Conservation (phyloP, 2,113 vertebrate genomes). For the Onychostruthus taczanowskii region DNA sequence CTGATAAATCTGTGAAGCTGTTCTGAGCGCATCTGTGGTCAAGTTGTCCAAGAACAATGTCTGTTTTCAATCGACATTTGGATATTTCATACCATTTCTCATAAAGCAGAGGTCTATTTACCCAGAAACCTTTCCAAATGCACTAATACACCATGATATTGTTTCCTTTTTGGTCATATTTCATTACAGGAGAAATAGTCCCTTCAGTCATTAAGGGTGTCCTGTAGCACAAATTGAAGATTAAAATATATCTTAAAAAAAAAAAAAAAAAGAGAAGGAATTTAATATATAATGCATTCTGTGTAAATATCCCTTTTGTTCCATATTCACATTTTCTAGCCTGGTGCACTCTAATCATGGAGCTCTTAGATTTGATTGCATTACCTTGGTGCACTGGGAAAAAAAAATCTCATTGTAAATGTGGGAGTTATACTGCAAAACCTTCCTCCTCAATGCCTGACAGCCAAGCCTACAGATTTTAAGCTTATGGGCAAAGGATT, state of each 20-base stretch:
- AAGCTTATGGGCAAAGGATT: neutral
- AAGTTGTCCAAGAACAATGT: neutral
- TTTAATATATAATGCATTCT: neutral
- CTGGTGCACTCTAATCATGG: neutral
- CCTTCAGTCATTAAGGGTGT: neutral
- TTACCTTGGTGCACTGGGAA: neutral
- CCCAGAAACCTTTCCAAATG: neutral
- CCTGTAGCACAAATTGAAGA: neutral
- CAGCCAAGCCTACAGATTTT: neutral
- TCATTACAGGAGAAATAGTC: neutral
- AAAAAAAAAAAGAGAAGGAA: neutral
- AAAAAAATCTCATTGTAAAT: neutral
- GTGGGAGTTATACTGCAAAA: neutral
- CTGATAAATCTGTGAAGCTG: neutral
- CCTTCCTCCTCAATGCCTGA: neutral
- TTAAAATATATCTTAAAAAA: neutral
- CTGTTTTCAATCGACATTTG: neutral
- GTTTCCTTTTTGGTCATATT: neutral
- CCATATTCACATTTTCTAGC: neutral
- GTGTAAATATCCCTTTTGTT: neutral
- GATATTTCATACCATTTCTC: neutral
- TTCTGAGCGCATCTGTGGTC: neutral
- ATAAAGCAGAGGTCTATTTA: neutral
- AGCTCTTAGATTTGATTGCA: slow-evolving; percentile 31
- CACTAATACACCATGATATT: neutral